Evolutionary conservation across 1,140 invertebrate species (phyloP).

Genomic region (Sweltsa coloradensis): DNA sequence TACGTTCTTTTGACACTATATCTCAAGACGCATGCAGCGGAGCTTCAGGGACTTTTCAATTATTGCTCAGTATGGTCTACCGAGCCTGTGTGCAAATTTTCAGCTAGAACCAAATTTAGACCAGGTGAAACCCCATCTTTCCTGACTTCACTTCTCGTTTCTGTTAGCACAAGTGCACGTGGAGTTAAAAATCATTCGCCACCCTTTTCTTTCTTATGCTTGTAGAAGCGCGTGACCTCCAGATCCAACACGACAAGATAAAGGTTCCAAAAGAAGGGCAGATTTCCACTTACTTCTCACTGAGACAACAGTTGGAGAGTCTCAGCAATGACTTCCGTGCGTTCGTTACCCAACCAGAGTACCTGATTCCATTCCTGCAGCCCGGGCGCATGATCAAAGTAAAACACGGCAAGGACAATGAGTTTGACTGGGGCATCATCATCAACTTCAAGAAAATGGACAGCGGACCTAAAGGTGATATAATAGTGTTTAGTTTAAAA

Average conservation of each 20-base stretch:
- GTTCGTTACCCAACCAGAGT: conserved; percentile 75
- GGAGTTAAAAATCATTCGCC: too few relatives aligned
- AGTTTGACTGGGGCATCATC: conserved; percentile 94
- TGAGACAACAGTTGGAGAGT: conserved; percentile 66
- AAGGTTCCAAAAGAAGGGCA: conserved; percentile 59
- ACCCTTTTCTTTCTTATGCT: conserved; percentile 19
- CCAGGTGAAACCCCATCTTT: too few relatives aligned
- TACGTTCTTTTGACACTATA: too few relatives aligned
- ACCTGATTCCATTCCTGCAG: conserved; percentile 87
- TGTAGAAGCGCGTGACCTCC: conserved; percentile 58
- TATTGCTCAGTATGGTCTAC: too few relatives aligned
- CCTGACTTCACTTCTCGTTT: too few relatives aligned
- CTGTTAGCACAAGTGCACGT: too few relatives aligned
- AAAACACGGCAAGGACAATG: conserved; percentile 44
- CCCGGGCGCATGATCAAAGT: conserved; percentile 87
- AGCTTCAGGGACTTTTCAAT: too few relatives aligned
- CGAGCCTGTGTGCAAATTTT: too few relatives aligned
- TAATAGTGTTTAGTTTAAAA: too few relatives aligned
- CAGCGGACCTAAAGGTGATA: too few relatives aligned
- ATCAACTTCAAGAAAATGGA: conserved; percentile 78
- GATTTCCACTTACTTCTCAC: conserved; percentile 71
- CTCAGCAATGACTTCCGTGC: conserved; percentile 59
- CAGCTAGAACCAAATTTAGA: too few relatives aligned
- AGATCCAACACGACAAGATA: conserved; percentile 49
- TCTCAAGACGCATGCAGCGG: too few relatives aligned